Evolutionary conservation across 2,113 vertebrate genomes (phyloP).

Genomic region (Ammospiza nelsoni): DNA sequence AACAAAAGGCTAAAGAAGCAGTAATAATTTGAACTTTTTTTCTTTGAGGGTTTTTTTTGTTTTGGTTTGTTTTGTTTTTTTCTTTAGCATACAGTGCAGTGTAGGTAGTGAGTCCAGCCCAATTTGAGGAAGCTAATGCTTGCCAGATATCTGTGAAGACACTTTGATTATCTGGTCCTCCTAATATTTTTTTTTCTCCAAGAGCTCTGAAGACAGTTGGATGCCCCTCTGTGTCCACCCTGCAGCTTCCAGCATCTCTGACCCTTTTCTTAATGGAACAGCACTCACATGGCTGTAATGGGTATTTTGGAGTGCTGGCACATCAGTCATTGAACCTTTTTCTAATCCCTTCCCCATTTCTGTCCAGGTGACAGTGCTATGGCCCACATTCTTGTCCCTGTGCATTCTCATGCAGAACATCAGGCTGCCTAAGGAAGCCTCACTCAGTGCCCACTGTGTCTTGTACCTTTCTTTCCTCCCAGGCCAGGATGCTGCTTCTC

Average conservation of each 20-base stretch:
- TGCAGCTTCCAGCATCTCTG: neutral
- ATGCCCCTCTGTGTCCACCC: neutral
- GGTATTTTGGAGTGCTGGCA: neutral
- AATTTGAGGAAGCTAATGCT: neutral
- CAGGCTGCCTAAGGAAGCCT: neutral
- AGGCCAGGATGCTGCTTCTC: neutral
- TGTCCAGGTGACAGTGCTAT: neutral
- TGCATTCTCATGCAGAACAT: neutral
- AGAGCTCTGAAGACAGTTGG: neutral
- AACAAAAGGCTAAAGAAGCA: neutral
- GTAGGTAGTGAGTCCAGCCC: neutral
- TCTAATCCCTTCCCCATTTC: neutral
- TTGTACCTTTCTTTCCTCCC: neutral
- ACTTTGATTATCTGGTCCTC: neutral
- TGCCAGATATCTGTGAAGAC: neutral
- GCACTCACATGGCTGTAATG: neutral
- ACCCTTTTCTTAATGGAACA: neutral
- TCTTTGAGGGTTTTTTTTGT: neutral
- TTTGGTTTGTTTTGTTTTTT: neutral
- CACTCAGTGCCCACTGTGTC: neutral
- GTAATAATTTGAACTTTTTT: neutral
- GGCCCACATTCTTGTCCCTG: fast-evolving
- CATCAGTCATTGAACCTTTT: neutral
- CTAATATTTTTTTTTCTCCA: neutral
- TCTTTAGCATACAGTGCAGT: neutral